Base-by-base conservation (phyloP, 2,888 invertebrate species). In the Chrysolina oricalcia region DNA sequence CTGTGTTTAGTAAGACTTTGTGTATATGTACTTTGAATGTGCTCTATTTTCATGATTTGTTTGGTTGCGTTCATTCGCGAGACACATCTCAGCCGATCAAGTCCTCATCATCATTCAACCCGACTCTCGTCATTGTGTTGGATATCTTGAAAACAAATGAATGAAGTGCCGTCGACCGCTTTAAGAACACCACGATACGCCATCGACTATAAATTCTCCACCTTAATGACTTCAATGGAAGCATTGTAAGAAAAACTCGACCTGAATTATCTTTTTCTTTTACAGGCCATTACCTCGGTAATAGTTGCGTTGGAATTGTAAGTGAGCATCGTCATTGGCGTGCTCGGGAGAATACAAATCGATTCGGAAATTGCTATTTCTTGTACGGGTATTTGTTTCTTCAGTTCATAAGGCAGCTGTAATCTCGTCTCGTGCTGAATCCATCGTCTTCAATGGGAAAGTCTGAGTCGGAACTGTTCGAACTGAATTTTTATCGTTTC, bases 191-290 rank as follows among this genome's bases (percentile, higher is more conserved):
- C 70, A 71, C 70, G 70, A 64, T 71, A 71, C 64, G 59, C 70
- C 67, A 62, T 62, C 72, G 62, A 50, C 68, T 62, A 73, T 73
- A 73, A 73, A 73, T 73, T 73, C 67, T 43, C 67, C 46, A 68
- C 72, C 62, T 73, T 73, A 73, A 73, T 73, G 72, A 50, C 72
- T 72, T 72, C 67, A 72, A 72, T 66, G 72, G 63, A 41, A 72
- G 59, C 70, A 70, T 43, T 63, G 48, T 27, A 70, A 63, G 67
- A 67, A 59, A 56, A 40, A 72, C 68, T 62, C 70, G 74, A 64
- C 74, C 70, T 70, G 74, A 77, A 77, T 77, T 77, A 74, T 74
- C 70, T 74, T 72, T 72, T 74, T 74, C 73, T 72, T 65, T 77
- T 74, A 70, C 77, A 67, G 64, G 23, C 67, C 77, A 72, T 77